Base-by-base conservation (phyloP, 2,888 invertebrate species). In the Phoronis australis region DNA sequence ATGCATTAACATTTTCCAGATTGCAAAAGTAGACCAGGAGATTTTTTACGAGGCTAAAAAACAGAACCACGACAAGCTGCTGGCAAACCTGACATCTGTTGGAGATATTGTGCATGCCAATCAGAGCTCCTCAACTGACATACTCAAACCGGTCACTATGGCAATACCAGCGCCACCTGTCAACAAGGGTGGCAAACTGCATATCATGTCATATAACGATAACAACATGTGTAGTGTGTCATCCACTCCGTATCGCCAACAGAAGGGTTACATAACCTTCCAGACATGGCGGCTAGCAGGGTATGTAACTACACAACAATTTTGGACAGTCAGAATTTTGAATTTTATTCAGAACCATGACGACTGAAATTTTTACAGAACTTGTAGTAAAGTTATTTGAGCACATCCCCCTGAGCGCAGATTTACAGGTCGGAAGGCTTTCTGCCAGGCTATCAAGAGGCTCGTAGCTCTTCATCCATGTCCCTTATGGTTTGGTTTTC, bases 151-250 rank as follows among this genome's bases (percentile, higher is more conserved):
- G 18, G 65, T 66, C 22, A 66, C 66, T 12, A 48, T 74, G 24
- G 71, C 71, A 12, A 61, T 74, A 31, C 73, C 71, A 15, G 61
- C 67, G 3, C 68, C 71, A 23, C 59, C 51, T 20, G 54, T 44
- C 44, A 56, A 48, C 45, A 54, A 55, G 53, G 55, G 61, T 20
- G 68, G 70, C 24, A 63, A 64, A 38, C 56, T 74, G 20, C 58
- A 61, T 45, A 47, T 71, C n/a, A 51, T 73, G 38, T 67, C 71
- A 4, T 61, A 69, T 49, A 59, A 58, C 54, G 63, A 62, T n/a
- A 71, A 74, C 50, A 66, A 68, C 64, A 64, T 68, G 1, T 71
- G 72, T 51, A 51, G 62, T 1, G 71, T 72, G 1, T 65, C 63
- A 27, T 54, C 64, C 4, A 62, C 61, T 37, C 65, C 61, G 1